phyloP scores from a whole-genome alignment of 2,113 vertebrate genomes.

The Psilopogon haemacephalus region DNA sequence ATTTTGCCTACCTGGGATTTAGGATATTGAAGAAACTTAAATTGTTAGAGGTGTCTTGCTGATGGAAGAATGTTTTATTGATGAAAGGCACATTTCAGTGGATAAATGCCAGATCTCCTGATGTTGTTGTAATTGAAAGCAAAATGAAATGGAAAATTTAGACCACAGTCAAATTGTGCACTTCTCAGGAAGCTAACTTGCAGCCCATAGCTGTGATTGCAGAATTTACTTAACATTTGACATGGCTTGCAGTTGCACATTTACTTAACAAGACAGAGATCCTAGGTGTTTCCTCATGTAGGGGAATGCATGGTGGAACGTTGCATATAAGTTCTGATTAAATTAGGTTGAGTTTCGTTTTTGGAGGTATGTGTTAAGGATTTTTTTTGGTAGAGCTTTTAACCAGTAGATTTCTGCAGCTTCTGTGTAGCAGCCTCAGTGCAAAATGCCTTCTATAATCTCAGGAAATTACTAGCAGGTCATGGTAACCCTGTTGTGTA shows the following conservation, averaged over 20 bases:
- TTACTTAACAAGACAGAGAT: not conserved
- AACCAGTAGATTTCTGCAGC: not conserved
- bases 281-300: not conserved
- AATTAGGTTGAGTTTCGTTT: not conserved
- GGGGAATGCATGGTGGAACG: not conserved
- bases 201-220: not conserved
- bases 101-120: slow-evolving; percentile 22
- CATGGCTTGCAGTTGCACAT: not conserved
- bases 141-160: slow-evolving; percentile 17
- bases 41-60: slow-evolving; percentile 5
- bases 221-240: not conserved
- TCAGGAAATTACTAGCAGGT: not conserved
- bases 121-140: slow-evolving; percentile 40
- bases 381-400: not conserved
- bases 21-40: slow-evolving; percentile 2
- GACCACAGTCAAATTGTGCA: not conserved
- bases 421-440: not conserved
- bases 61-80: slow-evolving; percentile 21
- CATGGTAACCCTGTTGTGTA: not conserved
- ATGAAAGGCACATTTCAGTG: not conserved
- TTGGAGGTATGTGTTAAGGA: not conserved
- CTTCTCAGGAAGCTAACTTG: not conserved
- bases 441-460: not conserved
- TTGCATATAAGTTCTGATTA: not conserved
- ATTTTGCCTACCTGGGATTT: not conserved